These are phyloP conservation scores for Peucedramus taeniatus DNA, from an alignment of 2,113 vertebrate genomes.

Conservation along the genomic window DNA sequence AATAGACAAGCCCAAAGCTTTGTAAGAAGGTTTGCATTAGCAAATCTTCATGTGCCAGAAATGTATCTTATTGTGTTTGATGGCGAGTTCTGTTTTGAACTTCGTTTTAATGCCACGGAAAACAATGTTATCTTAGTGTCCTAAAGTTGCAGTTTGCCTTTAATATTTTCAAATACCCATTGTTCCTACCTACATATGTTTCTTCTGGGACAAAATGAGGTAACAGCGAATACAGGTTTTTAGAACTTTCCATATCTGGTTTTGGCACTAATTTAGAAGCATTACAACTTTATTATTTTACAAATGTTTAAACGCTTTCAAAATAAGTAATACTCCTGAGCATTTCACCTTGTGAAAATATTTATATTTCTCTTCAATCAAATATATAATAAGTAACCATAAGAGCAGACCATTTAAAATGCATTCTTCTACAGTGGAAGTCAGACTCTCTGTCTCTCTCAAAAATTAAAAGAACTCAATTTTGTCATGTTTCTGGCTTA, in stretches of 20 bases:
- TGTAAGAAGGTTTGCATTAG: not conserved
- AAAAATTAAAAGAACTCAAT: not conserved
- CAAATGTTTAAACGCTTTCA: not conserved
- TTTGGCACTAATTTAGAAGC: not conserved
- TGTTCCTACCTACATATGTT: not conserved
- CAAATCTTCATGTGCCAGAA: not conserved
- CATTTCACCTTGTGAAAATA: not conserved
- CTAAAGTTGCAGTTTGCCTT: not conserved
- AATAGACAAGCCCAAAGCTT: not conserved
- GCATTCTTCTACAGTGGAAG: not conserved
- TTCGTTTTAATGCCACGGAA: not conserved
- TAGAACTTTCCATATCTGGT: not conserved
- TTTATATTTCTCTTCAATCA: not conserved
- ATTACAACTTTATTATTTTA: not conserved
- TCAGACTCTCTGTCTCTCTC: not conserved
- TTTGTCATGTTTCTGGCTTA: not conserved
- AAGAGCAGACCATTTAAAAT: not conserved
- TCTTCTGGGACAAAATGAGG: not conserved
- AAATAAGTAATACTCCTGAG: not conserved
- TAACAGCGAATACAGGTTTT: not conserved
- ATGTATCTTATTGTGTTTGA: not conserved
- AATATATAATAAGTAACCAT: not conserved
- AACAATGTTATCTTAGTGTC: not conserved
- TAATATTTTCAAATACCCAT: not conserved
- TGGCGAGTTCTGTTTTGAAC: not conserved